Evolutionary conservation across 1,140 invertebrate species (phyloP), one percentile per base, ranked within the genome.

Genomic region (Pogonognathellus flavescens): DNA sequence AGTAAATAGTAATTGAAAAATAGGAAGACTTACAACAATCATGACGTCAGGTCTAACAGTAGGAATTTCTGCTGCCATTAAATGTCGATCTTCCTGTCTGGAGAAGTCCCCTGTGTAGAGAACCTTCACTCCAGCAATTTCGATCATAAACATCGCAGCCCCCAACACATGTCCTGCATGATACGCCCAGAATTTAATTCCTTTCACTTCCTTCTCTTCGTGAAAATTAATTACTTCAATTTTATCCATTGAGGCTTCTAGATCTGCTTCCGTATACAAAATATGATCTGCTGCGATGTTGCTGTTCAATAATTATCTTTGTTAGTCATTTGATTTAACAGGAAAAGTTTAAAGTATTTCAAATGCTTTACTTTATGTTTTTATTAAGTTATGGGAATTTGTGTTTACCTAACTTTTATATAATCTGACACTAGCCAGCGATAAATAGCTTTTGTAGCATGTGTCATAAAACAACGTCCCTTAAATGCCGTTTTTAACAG

Each of bases 131-230:
- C 97, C 98, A 81, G 98, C 98, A 87, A 99, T 99, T 93, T 99
- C 98, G 84, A 99, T 98, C 97, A 99, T 99, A 90, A 99, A 99
- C 98, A 99, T 99, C 41, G 98, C 98, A 9, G 99, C 99, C 0
- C 99, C 99, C 0, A 99, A 91, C 0, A 99, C 99, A 91, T 99
- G 99, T 0, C 99, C 99, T 1, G 97, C 99, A 91, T 99, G 98
- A 91, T 99, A 99, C 0, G 97, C 97, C 96, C 98, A 99, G 91
- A 99, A 99, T 89, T 96, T 95, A 0, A 99, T 95, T 7, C 99
- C 99, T 89, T 97, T 95, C 0, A 99, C 95, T 90, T 99, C 98
- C 89, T 98, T 98, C 91, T 99, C 97, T 92, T 99, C 97, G 89
- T 99, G 98, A 90, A 99, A 99, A 91, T 99, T 98, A 4, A 99